phyloP scores from a whole-genome alignment of 2,888 invertebrate genomes.

The Carpatolechia fugitivella region DNA sequence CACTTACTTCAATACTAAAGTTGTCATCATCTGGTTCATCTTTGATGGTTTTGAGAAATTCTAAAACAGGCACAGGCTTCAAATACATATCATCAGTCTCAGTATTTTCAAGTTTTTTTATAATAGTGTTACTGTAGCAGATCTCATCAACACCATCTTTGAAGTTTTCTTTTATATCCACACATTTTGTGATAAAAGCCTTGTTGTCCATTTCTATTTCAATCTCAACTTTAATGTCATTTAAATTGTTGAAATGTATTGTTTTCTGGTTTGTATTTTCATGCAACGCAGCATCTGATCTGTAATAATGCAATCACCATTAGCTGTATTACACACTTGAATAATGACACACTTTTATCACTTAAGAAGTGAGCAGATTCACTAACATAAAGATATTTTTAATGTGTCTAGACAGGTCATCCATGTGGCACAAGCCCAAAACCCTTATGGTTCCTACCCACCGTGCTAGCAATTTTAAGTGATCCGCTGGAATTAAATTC shows the following conservation, averaged over 20 bases:
- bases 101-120: conserved; percentile 31
- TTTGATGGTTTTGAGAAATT: conserved; percentile 45
- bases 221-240: conserved; percentile 41
- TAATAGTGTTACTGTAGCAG: conserved; percentile 11
- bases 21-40: conserved; percentile 34
- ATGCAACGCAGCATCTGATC: conserved; percentile 41
- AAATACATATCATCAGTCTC: conserved; percentile 7
- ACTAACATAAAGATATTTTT: no score
- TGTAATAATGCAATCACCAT: no score
- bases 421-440: no score
- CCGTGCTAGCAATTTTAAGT: no score
- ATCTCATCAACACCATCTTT: conserved; percentile 8
- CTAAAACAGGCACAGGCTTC: conserved; percentile 36
- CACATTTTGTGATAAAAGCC: conserved; percentile 18
- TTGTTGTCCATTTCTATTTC: conserved; percentile 30
- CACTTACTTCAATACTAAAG: conserved; percentile 26
- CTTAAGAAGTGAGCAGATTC: no score
- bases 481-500: no score
- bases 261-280: conserved; percentile 33
- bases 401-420: no score
- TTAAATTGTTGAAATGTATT: conserved; percentile 43
- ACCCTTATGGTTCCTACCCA: no score
- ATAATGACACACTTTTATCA: no score
- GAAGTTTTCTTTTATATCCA: conserved; percentile 18
- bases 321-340: no score